These are phyloP conservation scores for Alectoris magna DNA, from an alignment of 2,797 vertebrate species.

Conservation along the genomic window DNA sequence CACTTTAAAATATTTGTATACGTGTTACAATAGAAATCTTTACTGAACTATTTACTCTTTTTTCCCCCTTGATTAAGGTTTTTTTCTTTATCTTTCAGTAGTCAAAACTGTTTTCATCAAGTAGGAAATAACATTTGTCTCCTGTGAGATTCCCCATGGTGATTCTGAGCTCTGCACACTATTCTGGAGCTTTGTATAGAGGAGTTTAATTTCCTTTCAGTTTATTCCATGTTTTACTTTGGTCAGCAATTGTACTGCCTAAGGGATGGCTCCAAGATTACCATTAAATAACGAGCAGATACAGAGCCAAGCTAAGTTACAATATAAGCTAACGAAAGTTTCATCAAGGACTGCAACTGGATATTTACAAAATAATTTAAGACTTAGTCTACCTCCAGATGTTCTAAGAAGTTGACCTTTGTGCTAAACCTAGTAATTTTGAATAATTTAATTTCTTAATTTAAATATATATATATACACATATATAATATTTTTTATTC, in stretches of 20 bases:
- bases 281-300: not conserved
- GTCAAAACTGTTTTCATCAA: not conserved
- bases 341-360: not conserved
- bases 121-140: not conserved
- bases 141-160: not conserved
- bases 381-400: not conserved
- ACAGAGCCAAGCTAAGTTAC: not conserved
- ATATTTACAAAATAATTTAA: not conserved
- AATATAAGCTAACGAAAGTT: not conserved
- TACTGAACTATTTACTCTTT: not conserved
- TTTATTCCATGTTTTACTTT: constrained; percentile 20
- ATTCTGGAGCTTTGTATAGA: not conserved
- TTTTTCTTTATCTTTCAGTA: not conserved
- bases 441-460: not conserved
- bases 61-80: not conserved
- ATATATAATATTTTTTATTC: not conserved
- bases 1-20: not conserved
- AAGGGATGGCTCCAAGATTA: not conserved
- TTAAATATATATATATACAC: not conserved
- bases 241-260: not conserved
- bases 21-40: not conserved
- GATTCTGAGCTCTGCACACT: not conserved
- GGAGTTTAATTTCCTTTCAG: not conserved
- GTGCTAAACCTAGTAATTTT: not conserved
- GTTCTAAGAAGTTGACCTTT: not conserved